phyloP scores from a whole-genome alignment of 2,888 invertebrate genomes.

The Tipula unca region DNA sequence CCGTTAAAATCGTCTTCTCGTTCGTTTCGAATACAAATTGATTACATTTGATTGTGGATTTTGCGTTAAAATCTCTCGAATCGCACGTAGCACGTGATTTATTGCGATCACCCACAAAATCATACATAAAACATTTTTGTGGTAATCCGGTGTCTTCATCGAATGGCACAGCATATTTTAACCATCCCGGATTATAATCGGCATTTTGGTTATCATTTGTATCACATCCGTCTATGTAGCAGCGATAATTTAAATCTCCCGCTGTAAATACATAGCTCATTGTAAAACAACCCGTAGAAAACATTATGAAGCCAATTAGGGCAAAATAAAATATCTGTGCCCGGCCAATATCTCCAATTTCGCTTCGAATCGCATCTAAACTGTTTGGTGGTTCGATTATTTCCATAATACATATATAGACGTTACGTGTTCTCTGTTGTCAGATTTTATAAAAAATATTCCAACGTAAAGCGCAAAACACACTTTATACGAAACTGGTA shows the following conservation, averaged over 20 bases:
- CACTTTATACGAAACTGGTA: too few relatives aligned
- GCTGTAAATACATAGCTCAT: background rate
- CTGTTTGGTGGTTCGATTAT: too few relatives aligned
- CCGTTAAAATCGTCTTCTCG: background rate
- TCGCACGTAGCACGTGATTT: background rate
- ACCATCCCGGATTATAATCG: background rate
- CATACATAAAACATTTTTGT: background rate
- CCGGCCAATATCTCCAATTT: background rate
- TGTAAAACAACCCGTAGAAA: background rate
- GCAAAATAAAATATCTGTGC: background rate
- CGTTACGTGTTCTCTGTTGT: too few relatives aligned
- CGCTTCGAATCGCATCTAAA: background rate
- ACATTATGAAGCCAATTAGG: background rate
- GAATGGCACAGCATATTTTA: background rate
- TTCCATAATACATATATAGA: too few relatives aligned
- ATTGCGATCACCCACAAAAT: background rate
- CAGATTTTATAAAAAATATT: too few relatives aligned
- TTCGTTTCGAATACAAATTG: background rate
- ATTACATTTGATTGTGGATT: background rate
- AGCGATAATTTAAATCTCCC: background rate
- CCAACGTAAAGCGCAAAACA: too few relatives aligned
- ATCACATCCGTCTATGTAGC: background rate
- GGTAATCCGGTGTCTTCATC: background rate
- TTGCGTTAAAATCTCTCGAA: background rate
- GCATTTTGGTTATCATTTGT: background rate